phyloP scores from a whole-genome alignment of 2,888 invertebrate genomes.

The Drosophila koepferae region DNA sequence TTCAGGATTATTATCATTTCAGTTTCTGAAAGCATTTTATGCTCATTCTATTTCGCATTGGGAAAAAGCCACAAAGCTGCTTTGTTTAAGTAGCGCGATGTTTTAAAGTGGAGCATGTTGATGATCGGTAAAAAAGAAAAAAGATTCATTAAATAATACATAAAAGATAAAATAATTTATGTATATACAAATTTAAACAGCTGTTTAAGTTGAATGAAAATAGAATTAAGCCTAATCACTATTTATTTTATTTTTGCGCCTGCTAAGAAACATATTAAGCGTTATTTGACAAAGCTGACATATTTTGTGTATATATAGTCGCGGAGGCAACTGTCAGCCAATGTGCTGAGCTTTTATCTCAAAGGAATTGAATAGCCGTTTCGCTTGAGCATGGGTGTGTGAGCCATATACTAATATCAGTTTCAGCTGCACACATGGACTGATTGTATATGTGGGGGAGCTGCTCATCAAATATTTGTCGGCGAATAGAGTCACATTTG shows the following conservation, averaged over 20 bases:
- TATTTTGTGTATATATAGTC: not conserved
- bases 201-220: too few species aligned
- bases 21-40: not conserved
- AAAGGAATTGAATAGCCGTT: slow-evolving; percentile 8
- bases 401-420: slow-evolving; percentile 29
- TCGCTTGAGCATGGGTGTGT: not conserved
- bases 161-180: too few species aligned
- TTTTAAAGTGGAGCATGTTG: not conserved
- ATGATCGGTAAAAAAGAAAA: too few species aligned
- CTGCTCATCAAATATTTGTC: slow-evolving; percentile 51
- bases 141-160: too few species aligned
- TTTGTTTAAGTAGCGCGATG: not conserved
- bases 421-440: slow-evolving; percentile 25
- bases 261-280: too few species aligned
- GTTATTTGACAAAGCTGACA: not conserved
- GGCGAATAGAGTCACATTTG: slow-evolving; percentile 27
- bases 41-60: not conserved
- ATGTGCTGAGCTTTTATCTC: slow-evolving; percentile 16
- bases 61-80: not conserved
- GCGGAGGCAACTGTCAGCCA: not conserved
- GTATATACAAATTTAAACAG: too few species aligned
- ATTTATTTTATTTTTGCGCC: too few species aligned
- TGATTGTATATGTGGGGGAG: slow-evolving; percentile 33
- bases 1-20: not conserved
- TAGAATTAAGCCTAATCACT: too few species aligned